phyloP scores from a whole-genome alignment of 1,140 invertebrate genomes.

The Berghia stephanieae region DNA sequence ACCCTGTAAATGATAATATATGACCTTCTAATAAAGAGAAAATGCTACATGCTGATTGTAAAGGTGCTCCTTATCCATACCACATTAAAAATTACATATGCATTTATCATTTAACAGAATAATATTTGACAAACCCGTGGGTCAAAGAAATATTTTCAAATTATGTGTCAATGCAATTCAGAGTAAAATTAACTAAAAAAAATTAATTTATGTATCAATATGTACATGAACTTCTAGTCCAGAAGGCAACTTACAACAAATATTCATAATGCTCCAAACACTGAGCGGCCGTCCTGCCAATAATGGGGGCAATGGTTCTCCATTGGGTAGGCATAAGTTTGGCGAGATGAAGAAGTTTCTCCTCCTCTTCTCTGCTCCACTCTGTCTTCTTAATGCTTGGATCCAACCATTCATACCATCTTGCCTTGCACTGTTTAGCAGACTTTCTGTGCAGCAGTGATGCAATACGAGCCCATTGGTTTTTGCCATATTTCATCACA shows the following conservation, averaged over 20 bases:
- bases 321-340: constrained; percentile 99
- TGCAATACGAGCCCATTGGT: constrained; percentile 99
- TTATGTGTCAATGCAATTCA: too few species aligned
- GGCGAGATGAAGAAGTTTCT: constrained; percentile 96
- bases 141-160: too few species aligned
- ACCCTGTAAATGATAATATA: too few species aligned
- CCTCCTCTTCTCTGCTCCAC: constrained; percentile 99
- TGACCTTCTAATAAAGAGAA: too few species aligned
- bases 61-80: too few species aligned
- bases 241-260: constrained; percentile 89
- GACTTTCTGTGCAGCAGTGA: constrained; percentile 98
- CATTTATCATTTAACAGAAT: too few species aligned
- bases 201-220: too few species aligned
- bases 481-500: constrained; percentile 99
- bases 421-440: constrained; percentile 99
- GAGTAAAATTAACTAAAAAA: too few species aligned
- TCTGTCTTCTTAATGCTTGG: constrained; percentile 99
- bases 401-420: constrained; percentile 99
- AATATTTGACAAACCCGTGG: too few species aligned
- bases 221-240: too few species aligned
- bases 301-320: constrained; percentile 98
- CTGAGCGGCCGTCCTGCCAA: constrained; percentile 97
- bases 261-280: constrained; percentile 98
- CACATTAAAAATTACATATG: too few species aligned
- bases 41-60: too few species aligned